Base-by-base conservation (phyloP, 1,140 invertebrate species). In the Ruditapes philippinarum region DNA sequence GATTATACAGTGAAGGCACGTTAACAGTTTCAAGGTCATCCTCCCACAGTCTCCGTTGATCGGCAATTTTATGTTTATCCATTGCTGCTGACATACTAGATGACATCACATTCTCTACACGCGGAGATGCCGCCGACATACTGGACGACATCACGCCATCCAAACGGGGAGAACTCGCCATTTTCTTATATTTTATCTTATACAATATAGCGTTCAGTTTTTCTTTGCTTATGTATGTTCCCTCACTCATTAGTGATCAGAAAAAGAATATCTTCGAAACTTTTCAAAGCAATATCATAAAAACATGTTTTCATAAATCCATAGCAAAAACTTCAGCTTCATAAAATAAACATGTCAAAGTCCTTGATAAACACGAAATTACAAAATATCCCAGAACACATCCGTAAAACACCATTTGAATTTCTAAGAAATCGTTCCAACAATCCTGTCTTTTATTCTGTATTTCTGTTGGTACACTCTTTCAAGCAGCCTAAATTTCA, bases 41-140 rank as follows among this genome's bases (percentile, higher is more conserved):
- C 31, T 93, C 92, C 92, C 91, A 92, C 89, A 91, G 89, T 65
- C 89, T 90, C 36, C 88, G 80, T 38, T 90, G 91, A 28, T 89
- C 88, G 11, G 70, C n/a, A 70, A 82, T 25, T 62, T 82, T 89
- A 40, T 33, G 51, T 60, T 74, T 74, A 57, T 82, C 78, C 31
- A 82, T 28, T 2, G 74, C 85, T 1, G 85, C 74, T 0, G 85
- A 88, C 85, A 88, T 76, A 88, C 85, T 88, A 1, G 85, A 73
- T n/a, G 84, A 86, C 84, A 86, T 82, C 42, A 82, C 40, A 68
- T 45, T 33, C 28, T 82, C 80, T 2, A 68, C 42, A 65, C 80
- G 80, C n/a, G 80, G 60, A 25, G 80, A 82, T 19, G 60, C 38
- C n/a, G 36, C 80, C 11, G 62, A 65, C 57, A 45, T 38, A 82